Conservation (phyloP, 2,113 vertebrate species). For the Oreochromis aureus region DNA sequence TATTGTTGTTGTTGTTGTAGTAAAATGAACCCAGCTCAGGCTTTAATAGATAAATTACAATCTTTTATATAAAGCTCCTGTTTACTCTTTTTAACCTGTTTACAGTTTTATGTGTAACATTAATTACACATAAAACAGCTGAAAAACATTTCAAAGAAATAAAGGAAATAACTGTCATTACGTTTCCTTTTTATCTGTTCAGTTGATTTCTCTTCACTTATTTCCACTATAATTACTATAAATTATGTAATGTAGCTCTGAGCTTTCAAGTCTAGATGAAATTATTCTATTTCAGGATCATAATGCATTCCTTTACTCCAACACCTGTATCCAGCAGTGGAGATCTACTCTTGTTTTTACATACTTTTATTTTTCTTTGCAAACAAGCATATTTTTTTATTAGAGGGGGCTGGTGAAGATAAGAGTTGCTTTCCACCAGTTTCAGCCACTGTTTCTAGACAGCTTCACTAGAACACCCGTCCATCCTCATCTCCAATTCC, state of each 20-base stretch:
- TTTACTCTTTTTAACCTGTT: neutral
- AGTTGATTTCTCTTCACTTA: accelerated
- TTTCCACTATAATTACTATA: neutral
- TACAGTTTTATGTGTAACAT: neutral
- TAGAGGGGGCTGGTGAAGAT: neutral
- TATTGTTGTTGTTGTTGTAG: no score
- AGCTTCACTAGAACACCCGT: neutral
- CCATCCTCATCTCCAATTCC: neutral
- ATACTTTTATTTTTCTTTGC: neutral
- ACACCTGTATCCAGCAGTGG: neutral
- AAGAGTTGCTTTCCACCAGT: neutral
- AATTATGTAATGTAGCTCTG: neutral
- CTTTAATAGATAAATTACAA: neutral
- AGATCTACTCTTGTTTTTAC: neutral
- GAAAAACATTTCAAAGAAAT: neutral
- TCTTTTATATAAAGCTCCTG: neutral
- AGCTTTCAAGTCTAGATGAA: neutral
- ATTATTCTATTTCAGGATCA: neutral
- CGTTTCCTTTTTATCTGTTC: neutral
- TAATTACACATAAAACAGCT: neutral
- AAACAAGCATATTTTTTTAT: neutral
- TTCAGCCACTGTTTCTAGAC: neutral
- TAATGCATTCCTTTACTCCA: neutral
- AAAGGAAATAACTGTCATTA: neutral
- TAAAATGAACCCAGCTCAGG: neutral